These are phyloP conservation scores for Coracias cyanogaster DNA, from an alignment of 2,797 vertebrate genomes.

Conservation along the genomic window DNA sequence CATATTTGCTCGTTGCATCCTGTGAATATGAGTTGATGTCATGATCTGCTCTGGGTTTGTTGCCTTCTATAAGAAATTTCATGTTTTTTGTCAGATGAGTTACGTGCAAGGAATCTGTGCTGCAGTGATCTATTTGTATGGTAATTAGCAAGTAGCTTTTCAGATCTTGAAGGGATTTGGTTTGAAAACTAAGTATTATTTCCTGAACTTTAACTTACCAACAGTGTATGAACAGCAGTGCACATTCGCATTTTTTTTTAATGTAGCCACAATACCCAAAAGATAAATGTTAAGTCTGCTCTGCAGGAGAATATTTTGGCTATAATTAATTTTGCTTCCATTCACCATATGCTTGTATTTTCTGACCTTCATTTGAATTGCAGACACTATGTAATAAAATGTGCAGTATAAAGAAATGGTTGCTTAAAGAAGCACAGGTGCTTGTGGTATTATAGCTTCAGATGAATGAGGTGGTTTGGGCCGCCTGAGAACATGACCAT, in stretches of 20 bases:
- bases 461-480: neutral
- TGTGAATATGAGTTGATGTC: neutral
- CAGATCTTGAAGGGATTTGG: constrained; percentile 68
- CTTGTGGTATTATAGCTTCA: neutral
- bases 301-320: constrained; percentile 7
- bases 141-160: constrained; percentile 72
- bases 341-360: constrained; percentile 58
- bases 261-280: constrained; percentile 43
- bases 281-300: constrained; percentile 60
- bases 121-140: constrained; percentile 70
- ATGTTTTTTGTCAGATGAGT: neutral
- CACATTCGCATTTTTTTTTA: neutral
- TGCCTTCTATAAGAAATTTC: neutral
- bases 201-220: constrained; percentile 52
- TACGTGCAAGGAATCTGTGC: neutral
- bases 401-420: neutral
- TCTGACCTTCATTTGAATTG: constrained; percentile 61
- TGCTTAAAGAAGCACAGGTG: neutral
- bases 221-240: constrained; percentile 42
- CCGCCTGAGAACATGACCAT: neutral
- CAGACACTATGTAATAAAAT: constrained; percentile 25
- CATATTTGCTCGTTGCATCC: neutral
- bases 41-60: neutral
- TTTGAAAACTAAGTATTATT: constrained; percentile 66
- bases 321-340: constrained; percentile 69